A percentile compares a stretch with the other conserved stretches of the same genome.
phyloP scores from a whole-genome alignment of 2,888 invertebrate species.

The Rhabditophanes sp. region DNA sequence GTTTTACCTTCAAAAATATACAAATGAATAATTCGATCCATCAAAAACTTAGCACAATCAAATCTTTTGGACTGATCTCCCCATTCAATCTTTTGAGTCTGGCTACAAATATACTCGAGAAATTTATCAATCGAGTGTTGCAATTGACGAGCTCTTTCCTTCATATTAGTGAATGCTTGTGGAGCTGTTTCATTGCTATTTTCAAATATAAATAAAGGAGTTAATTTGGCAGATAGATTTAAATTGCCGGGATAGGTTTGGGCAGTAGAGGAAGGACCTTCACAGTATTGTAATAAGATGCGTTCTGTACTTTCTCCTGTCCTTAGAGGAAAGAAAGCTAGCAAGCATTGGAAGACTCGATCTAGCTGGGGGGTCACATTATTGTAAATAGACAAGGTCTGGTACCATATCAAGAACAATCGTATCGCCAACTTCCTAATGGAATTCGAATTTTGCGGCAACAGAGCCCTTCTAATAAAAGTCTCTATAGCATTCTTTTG shows the following conservation, averaged over 20 bases:
- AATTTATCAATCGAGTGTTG: constrained; percentile 41
- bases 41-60: constrained; percentile 31
- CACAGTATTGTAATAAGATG: constrained; percentile 25
- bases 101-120: constrained; percentile 35
- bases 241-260: constrained; percentile 5
- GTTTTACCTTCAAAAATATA: constrained; percentile 22
- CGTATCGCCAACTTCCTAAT: constrained; percentile 41
- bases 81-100: constrained; percentile 39
- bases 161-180: background rate
- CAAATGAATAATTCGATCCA: constrained; percentile 24
- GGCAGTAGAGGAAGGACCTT: constrained; percentile 8
- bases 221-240: constrained; percentile 7
- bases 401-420: constrained; percentile 41
- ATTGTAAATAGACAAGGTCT: constrained; percentile 27
- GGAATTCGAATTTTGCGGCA: constrained; percentile 36
- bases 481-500: constrained; percentile 39
- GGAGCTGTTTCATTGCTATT: background rate
- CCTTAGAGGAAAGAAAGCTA: constrained; percentile 36
- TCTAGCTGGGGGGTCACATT: constrained; percentile 13
- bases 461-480: constrained; percentile 37
- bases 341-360: constrained; percentile 34
- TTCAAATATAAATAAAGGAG: constrained; percentile 1
- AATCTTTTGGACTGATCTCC: constrained; percentile 23
- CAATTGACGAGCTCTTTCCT: constrained; percentile 1
- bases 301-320: constrained; percentile 24